Percentiles rank a stretch among this genome's conserved stretches.
These are phyloP conservation scores for Ornithoptera alexandrae DNA, from an alignment of 2,888 invertebrate genomes.

Conservation along the genomic window DNA sequence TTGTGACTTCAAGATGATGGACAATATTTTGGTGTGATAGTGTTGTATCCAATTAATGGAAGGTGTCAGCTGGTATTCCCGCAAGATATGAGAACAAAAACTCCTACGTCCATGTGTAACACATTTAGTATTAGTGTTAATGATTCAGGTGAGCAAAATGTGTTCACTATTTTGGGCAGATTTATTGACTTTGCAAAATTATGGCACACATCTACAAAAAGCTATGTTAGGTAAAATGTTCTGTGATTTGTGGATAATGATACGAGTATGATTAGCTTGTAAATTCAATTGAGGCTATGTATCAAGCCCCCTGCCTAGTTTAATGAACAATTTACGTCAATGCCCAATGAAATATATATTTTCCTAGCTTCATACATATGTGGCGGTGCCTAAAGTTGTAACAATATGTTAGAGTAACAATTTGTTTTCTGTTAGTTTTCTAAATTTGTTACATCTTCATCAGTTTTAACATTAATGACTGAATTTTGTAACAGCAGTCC, in stretches of 20 bases:
- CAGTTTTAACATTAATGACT: constrained; percentile 52
- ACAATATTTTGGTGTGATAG: constrained; percentile 76
- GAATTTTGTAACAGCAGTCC: constrained; percentile 57
- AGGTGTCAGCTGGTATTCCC: constrained; percentile 70
- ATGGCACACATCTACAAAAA: constrained; percentile 46
- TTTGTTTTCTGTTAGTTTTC: constrained; percentile 51
- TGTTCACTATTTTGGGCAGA: constrained; percentile 42
- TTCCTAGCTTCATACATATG: constrained; percentile 67
- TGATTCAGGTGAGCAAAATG: constrained; percentile 48
- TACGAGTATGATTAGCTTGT: constrained; percentile 38
- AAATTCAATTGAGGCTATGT: constrained; percentile 60
- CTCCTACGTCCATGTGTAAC: constrained; percentile 56
- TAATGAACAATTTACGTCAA: constrained; percentile 59
- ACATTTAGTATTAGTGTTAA: constrained; percentile 57
- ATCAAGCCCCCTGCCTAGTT: constrained; percentile 56
- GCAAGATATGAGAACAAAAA: constrained; percentile 57
- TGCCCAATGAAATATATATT: constrained; percentile 63
- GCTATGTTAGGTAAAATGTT: constrained; percentile 56
- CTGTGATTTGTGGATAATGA: constrained; percentile 54
- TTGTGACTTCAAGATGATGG: constrained; percentile 60
- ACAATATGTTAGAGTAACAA: constrained; percentile 58
- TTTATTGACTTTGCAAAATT: constrained; percentile 47
- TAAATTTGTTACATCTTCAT: constrained; percentile 61
- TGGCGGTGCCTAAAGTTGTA: constrained; percentile 69
- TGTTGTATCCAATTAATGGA: constrained; percentile 79